These are phyloP conservation scores for Chloroceryle inda DNA, from an alignment of 2,797 vertebrate genomes.

Conservation along the genomic window DNA sequence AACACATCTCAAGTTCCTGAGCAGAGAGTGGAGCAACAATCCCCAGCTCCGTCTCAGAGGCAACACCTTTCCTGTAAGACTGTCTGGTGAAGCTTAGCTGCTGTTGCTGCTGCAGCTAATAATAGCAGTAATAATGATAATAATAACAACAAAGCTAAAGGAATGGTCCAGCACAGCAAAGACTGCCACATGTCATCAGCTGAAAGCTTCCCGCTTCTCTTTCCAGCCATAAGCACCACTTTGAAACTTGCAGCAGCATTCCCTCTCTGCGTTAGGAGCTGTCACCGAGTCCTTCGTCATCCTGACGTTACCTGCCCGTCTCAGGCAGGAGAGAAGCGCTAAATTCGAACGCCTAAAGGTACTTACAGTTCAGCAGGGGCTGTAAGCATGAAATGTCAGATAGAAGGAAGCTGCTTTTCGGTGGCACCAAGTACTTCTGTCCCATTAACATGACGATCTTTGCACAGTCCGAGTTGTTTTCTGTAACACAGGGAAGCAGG, in stretches of 20 bases:
- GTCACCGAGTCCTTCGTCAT: neutral
- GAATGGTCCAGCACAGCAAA: neutral
- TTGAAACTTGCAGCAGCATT: neutral
- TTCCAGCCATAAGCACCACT: neutral
- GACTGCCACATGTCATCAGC: neutral
- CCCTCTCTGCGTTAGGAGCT: neutral
- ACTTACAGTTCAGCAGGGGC: slow-evolving; percentile 90
- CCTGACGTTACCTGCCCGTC: neutral
- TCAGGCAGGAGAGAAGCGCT: neutral
- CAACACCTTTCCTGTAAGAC: neutral
- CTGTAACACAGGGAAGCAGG: slow-evolving; percentile 84
- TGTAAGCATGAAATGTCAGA: slow-evolving; percentile 91
- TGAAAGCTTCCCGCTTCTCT: neutral
- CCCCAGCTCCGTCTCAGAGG: neutral
- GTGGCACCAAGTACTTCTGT: slow-evolving; percentile 90
- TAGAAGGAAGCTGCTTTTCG: slow-evolving; percentile 89
- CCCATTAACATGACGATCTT: slow-evolving; percentile 86
- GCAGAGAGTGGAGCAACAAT: neutral
- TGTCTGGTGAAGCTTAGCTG: neutral
- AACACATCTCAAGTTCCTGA: neutral
- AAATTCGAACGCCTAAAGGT: slow-evolving; percentile 8
- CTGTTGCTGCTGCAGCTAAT: neutral
- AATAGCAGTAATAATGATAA: too few relatives aligned
- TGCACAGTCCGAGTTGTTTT: slow-evolving; percentile 81
- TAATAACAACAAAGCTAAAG: neutral